A percentile compares a stretch with the other conserved stretches of the same genome.
These are phyloP conservation scores for Monodelphis domestica DNA, from an alignment of 2,797 vertebrate genomes.

Conservation along the genomic window DNA sequence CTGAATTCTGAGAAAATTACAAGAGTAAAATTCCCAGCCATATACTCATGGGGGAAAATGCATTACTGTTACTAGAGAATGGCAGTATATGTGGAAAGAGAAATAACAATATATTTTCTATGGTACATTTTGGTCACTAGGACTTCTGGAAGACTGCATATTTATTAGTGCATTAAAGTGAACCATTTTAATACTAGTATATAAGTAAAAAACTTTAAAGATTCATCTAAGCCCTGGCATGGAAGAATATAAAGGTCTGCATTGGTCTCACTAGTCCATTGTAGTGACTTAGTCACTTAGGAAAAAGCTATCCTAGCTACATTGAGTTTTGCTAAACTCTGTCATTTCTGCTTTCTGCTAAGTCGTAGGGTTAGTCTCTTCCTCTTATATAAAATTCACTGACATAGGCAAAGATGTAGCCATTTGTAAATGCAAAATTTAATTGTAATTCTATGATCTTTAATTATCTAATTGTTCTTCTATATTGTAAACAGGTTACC, in stretches of 20 bases:
- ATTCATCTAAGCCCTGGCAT: conserved; percentile 56
- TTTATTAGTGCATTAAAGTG: conserved; percentile 70
- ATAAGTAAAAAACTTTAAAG: conserved; percentile 70
- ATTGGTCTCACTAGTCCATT: background rate
- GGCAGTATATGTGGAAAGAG: conserved; percentile 55
- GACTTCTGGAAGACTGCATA: conserved; percentile 50
- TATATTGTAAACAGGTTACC: background rate
- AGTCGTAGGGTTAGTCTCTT: conserved; percentile 7
- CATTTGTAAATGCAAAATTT: background rate
- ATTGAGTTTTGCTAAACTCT: conserved; percentile 43
- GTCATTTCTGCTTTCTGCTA: conserved; percentile 37
- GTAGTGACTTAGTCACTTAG: conserved; percentile 1
- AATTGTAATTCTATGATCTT: background rate
- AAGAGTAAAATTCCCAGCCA: conserved; percentile 58
- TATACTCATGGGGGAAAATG: conserved; percentile 43
- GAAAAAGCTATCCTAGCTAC: background rate
- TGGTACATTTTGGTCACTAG: conserved; percentile 53
- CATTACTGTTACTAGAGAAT: conserved; percentile 69
- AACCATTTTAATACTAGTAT: conserved; percentile 60
- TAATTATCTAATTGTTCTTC: background rate
- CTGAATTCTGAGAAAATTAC: conserved; percentile 51
- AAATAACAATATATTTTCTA: conserved; percentile 51
- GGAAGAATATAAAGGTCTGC: conserved; percentile 53
- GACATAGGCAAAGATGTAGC: background rate
- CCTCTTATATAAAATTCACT: background rate